Percentiles rank a stretch among this genome's conserved stretches.
phyloP scores from a whole-genome alignment of 2,113 vertebrate genomes.

The Amblyopsis rosae region DNA sequence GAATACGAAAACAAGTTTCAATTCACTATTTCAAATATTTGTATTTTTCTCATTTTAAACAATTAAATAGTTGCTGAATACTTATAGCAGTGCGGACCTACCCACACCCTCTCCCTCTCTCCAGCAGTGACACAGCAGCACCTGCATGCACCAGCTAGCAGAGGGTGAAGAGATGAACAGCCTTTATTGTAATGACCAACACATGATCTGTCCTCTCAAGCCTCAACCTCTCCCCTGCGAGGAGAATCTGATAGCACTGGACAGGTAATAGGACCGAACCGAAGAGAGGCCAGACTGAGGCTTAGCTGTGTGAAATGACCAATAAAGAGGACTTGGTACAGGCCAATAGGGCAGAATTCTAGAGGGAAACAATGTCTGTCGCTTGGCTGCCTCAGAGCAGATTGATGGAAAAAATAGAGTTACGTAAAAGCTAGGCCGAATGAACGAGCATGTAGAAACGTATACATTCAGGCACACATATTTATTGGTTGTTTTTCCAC shows the following conservation, averaged over 20 bases:
- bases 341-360: slow-evolving; percentile 24
- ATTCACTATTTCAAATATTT: no score
- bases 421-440: slow-evolving; percentile 7
- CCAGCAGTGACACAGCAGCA: slow-evolving; percentile 33
- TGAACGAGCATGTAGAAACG: slow-evolving; percentile 21
- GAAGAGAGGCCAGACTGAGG: slow-evolving; percentile 6
- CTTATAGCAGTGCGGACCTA: no score
- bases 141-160: slow-evolving; percentile 8
- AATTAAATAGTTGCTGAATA: no score
- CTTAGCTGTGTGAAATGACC: slow-evolving; percentile 16
- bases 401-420: slow-evolving; percentile 44
- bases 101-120: slow-evolving; percentile 1
- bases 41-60: no score
- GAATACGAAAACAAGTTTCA: no score
- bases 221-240: slow-evolving; percentile 50
- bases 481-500: not conserved
- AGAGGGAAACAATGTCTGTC: slow-evolving; percentile 29
- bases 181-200: slow-evolving; percentile 43
- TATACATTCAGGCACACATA: not conserved
- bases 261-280: slow-evolving; percentile 48
- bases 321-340: slow-evolving; percentile 36
- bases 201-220: slow-evolving; percentile 51
- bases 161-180: slow-evolving; percentile 35
- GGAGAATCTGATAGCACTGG: slow-evolving; percentile 57
- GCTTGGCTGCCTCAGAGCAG: slow-evolving; percentile 26